These are phyloP conservation scores for Doryteuthis pealeii DNA, from an alignment of 1,140 invertebrate genomes.

Conservation along the genomic window DNA sequence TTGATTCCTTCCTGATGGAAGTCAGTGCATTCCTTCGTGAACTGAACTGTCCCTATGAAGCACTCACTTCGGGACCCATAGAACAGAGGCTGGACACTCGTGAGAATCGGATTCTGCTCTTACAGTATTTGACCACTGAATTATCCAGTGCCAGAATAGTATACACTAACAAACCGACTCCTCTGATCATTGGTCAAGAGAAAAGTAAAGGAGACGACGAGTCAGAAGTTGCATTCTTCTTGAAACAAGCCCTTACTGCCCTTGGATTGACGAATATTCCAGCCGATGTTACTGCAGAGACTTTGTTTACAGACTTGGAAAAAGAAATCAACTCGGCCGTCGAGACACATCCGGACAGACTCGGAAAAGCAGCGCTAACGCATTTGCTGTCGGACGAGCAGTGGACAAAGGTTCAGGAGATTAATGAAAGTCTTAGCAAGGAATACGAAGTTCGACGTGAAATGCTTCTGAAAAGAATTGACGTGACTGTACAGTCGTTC, in stretches of 20 bases:
- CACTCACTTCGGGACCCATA: neutral
- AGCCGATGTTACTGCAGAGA: neutral
- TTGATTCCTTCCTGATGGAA: neutral
- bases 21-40: neutral
- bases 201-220: neutral
- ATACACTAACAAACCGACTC: neutral
- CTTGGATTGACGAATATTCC: neutral
- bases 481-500: slow-evolving; percentile 94
- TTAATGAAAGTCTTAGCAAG: slow-evolving; percentile 73
- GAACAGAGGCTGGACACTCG: neutral
- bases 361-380: slow-evolving; percentile 79
- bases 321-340: slow-evolving; percentile 69
- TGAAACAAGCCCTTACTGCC: neutral
- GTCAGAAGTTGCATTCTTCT: neutral
- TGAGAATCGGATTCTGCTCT: neutral
- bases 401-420: slow-evolving; percentile 73
- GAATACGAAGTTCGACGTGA: slow-evolving; percentile 84
- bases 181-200: neutral
- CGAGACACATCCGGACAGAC: slow-evolving; percentile 65
- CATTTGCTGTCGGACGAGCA: slow-evolving; percentile 75
- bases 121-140: neutral
- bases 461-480: slow-evolving; percentile 85
- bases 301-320: neutral
- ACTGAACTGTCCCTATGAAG: neutral
- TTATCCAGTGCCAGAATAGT: neutral